Base-by-base conservation (phyloP, 2,888 invertebrate genomes). In the Hipparchia sbordonii region DNA sequence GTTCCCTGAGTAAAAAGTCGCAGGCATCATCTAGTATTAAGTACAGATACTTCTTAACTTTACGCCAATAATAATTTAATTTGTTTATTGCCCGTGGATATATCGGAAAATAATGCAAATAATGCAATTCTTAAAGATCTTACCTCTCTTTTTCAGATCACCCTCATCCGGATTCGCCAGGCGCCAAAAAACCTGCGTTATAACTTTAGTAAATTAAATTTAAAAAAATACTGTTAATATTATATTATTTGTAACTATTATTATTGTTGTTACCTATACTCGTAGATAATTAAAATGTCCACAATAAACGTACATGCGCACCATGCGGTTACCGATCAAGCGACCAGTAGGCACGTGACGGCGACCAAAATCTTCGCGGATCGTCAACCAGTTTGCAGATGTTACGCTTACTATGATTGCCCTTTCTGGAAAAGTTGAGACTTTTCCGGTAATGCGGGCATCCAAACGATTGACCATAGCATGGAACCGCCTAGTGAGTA, bases 171-270 rank as follows among this genome's bases (percentile, higher is more conserved):
- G 93, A 93, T 80, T 93, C 93, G 71, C 93, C 93, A 83, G 92
- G 91, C 84, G 90, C 91, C 84, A 93, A 93, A 89, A 93, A 93
- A 84, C 92, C 93, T 80, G 89, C 93, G 81, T 92, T 93, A 93
- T 93, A 92, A 89, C 87, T 84, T 78, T 84, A 86, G 82, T 76
- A 77, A 78, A 79, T 82, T 83, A 81, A 74, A 79, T 81, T 66
- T 72, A 56, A 48, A 48, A 57, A 67, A 13, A 66, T 66, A 66
- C 39, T 72, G 51, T 61, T 57, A 54, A 72, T 70, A 74, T 62
- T 70, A 80, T 78, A 39, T 39, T 8, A 9, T 54, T 23, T 54
- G 12, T 54, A 54, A 3, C 12, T 10, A 81, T 78, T 80, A 85
- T 84, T 87, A 86, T 39, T 82, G 84, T 87, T 89, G 91, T 91